Evolutionary conservation across 2,888 invertebrate species (phyloP), one percentile per base, ranked within the genome.

Genomic region (Hypsopygia costalis): DNA sequence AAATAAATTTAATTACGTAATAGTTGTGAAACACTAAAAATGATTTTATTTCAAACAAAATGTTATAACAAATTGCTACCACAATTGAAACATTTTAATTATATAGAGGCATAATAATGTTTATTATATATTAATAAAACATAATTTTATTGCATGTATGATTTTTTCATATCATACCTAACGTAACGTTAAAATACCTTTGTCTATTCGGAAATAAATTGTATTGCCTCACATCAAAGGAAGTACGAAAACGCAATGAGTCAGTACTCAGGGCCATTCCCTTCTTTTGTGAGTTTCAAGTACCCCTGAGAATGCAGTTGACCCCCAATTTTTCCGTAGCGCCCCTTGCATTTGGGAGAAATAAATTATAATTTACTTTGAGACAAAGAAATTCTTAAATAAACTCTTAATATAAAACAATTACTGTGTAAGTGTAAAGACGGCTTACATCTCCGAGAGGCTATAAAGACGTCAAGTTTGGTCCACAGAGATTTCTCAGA

Each of bases 291-390:
- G 39, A 43, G 37, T 34, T 36, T 37, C 38, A 40, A 40, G 46
- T 47, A 38, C 47, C 45, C 41, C 37, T 45, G 44, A 49, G 47
- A 46, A 47, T 49, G 55, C 57, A 68, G 62, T 70, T 75, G 75
- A 78, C 75, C 78, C 70, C 73, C 70, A 69, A 70, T 69, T 71
- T 64, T 62, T 49, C 51, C 64, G 35, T 58, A 55, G 58, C 62
- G 55, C 61, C 62, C 60, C 55, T 40, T 47, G 57, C 52, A 52
- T 56, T 52, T 49, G 52, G 53, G 58, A 61, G 68, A 62, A 62
- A 63, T 63, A 74, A 73, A 80, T 76, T 71, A 70, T 70, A 74
- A 78, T 76, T 69, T 67, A 66, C 68, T 63, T 63, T 56, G 60
- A 53, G 59, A 58, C 58, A 57, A 54, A 59, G 51, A 51, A 43